These are phyloP conservation scores for Onychomys torridus DNA, from an alignment of 2,797 vertebrate genomes.

Conservation along the genomic window DNA sequence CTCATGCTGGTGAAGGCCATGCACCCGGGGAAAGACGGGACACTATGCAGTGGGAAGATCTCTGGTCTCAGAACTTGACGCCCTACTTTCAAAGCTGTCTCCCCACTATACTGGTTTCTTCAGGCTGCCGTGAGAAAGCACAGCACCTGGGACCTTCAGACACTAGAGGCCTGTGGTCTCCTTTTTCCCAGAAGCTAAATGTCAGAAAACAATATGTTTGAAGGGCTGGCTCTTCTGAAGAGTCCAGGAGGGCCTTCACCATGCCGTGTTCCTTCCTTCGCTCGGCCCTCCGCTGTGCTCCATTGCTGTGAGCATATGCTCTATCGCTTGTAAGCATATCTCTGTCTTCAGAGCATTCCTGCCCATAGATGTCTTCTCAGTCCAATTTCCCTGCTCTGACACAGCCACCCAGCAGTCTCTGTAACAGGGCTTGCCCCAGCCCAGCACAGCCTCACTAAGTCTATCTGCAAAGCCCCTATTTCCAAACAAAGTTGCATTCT, in stretches of 20 bases:
- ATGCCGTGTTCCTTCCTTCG: background rate
- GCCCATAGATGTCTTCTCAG: no score
- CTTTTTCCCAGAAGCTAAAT: background rate
- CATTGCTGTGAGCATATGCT: background rate
- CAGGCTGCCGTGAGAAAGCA: background rate
- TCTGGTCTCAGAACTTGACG: background rate
- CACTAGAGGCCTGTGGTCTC: background rate
- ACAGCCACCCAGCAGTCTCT: background rate
- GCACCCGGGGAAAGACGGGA: background rate
- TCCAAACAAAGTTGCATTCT: background rate
- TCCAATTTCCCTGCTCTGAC: background rate
- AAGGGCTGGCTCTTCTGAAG: background rate
- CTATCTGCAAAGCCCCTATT: background rate
- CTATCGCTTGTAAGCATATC: background rate
- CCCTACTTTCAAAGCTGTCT: background rate
- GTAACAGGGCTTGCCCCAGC: background rate
- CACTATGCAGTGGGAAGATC: background rate
- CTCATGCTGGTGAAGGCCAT: fast-evolving
- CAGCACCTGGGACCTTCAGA: background rate
- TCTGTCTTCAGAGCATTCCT: background rate
- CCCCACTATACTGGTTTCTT: background rate
- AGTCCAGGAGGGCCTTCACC: background rate
- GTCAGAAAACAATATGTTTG: background rate
- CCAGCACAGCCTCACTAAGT: background rate
- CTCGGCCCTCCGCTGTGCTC: background rate